phyloP scores from a whole-genome alignment of 1,140 invertebrate species.

The Danaus plexippus region DNA sequence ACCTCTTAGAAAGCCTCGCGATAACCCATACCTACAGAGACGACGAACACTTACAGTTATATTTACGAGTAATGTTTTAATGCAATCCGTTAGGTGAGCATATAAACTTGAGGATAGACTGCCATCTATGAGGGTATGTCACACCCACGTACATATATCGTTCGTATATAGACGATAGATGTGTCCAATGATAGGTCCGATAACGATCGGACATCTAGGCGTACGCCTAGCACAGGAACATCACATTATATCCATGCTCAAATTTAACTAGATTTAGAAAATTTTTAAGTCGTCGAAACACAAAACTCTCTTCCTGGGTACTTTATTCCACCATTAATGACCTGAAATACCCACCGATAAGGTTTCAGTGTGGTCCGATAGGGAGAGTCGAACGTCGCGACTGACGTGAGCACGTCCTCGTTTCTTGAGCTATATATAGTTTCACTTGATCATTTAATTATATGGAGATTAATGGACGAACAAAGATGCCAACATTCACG shows the following conservation, averaged over 20 bases:
- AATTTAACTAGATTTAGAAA: no score
- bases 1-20: constrained; percentile 46
- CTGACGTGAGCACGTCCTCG: constrained; percentile 50
- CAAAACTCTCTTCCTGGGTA: no score
- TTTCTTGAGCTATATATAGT: constrained; percentile 67
- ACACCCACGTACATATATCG: no score
- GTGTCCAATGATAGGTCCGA: no score
- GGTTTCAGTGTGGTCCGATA: constrained; percentile 31
- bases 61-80: constrained; percentile 16
- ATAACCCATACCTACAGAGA: constrained; percentile 31
- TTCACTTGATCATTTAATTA: constrained; percentile 70
- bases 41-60: constrained; percentile 16
- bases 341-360: constrained; percentile 7
- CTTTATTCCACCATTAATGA: no score
- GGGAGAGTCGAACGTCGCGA: constrained; percentile 35
- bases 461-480: constrained; percentile 65
- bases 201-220: no score
- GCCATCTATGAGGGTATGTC: no score
- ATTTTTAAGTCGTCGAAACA: no score
- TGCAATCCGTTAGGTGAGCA: constrained; percentile 8
- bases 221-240: no score
- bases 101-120: no score
- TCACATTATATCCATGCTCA: no score
- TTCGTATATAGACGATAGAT: no score
- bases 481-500: constrained; percentile 57